Conservation (phyloP, 1,140 invertebrate genomes). For the Pseudachorutes palmiensis region DNA sequence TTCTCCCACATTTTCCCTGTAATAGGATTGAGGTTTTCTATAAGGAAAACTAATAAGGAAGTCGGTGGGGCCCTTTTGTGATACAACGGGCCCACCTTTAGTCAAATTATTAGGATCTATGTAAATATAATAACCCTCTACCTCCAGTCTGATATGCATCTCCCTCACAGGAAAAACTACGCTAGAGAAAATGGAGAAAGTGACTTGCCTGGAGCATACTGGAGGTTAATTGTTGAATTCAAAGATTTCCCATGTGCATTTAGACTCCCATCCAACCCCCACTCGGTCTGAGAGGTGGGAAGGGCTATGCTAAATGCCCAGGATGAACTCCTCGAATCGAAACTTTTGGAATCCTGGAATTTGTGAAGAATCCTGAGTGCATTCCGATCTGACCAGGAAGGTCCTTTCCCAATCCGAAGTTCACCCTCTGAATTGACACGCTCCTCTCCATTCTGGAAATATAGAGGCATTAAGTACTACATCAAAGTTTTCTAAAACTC, state of each 20-base stretch:
- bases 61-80: too few relatives aligned
- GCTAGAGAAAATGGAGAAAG: conserved; percentile 8
- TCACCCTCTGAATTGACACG: conserved; percentile 8
- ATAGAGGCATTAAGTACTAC: neutral
- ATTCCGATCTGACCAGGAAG: conserved; percentile 21
- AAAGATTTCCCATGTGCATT: conserved; percentile 32
- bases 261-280: conserved; percentile 28
- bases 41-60: too few relatives aligned
- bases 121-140: neutral
- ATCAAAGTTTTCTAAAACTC: neutral
- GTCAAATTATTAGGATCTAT: conserved; percentile 5
- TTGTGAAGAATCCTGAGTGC: conserved; percentile 22
- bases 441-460: conserved; percentile 18
- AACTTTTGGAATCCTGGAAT: neutral
- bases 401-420: conserved; percentile 18
- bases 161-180: too few relatives aligned
- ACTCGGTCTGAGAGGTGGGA: conserved; percentile 25
- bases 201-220: conserved; percentile 35
- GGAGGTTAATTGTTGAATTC: conserved; percentile 35
- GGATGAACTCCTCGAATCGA: too few relatives aligned
- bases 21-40: too few relatives aligned
- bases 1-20: too few relatives aligned
- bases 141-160: too few relatives aligned
- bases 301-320: too few relatives aligned
- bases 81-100: too few relatives aligned